Evolutionary conservation across 1,140 invertebrate species (phyloP).

Genomic region (Ceratina calcarata): DNA sequence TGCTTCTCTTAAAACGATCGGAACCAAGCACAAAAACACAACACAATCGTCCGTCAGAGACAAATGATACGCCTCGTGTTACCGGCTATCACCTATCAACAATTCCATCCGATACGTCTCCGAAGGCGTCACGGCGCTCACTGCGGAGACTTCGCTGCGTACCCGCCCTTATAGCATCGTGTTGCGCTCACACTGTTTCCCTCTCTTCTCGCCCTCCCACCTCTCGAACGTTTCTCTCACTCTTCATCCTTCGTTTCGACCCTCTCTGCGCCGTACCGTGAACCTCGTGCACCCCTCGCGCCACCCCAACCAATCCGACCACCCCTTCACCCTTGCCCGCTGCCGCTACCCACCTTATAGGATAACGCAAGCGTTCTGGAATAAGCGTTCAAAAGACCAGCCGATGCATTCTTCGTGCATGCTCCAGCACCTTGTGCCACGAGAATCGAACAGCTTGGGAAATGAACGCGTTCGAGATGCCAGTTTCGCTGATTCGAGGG

Average conservation of each 20-base stretch:
- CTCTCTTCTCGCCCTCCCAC: constrained; percentile 41
- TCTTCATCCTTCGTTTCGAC: constrained; percentile 33
- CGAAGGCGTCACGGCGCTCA: constrained; percentile 77
- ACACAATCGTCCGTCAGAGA: constrained; percentile 24
- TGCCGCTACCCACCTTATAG: constrained; percentile 47
- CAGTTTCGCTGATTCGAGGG: constrained; percentile 31
- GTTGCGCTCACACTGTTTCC: constrained; percentile 67
- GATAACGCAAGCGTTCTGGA: constrained; percentile 57
- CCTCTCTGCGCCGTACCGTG: constrained; percentile 41
- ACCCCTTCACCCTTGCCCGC: not conserved
- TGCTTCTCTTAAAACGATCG: not conserved
- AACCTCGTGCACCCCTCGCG: constrained; percentile 36
- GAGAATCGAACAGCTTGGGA: constrained; percentile 23
- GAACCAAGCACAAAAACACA: constrained; percentile 45
- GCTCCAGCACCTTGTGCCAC: constrained; percentile 34
- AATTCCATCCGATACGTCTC: constrained; percentile 47
- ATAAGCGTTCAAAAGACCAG: constrained; percentile 53
- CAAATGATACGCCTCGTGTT: constrained; percentile 53
- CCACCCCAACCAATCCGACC: constrained; percentile 6
- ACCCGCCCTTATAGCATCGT: constrained; percentile 79
- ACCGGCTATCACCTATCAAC: constrained; percentile 41
- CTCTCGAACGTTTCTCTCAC: constrained; percentile 42
- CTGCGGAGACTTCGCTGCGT: constrained; percentile 77
- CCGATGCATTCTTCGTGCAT: constrained; percentile 56
- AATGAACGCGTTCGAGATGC: constrained; percentile 24